Conservation (phyloP, 2,797 vertebrate species). For the Mareca penelope region DNA sequence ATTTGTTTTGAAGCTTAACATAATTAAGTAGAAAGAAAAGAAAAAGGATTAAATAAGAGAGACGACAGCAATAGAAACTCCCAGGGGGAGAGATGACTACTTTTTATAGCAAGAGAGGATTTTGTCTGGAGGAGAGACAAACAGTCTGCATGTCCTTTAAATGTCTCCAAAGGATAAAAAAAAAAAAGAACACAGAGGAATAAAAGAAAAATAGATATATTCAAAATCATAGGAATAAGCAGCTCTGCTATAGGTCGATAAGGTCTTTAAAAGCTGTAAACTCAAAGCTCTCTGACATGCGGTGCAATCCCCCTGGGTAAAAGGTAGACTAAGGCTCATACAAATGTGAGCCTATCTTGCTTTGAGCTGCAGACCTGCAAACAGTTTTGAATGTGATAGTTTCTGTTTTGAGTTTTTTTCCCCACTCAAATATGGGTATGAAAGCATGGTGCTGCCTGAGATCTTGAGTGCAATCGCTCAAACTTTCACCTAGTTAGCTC, state of each 20-base stretch:
- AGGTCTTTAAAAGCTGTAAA: neutral
- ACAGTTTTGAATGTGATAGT: neutral
- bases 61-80: constrained; percentile 10
- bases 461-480: neutral
- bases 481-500: neutral
- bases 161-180: neutral
- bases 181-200: neutral
- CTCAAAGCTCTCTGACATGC: neutral
- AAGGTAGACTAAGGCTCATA: neutral
- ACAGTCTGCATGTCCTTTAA: neutral
- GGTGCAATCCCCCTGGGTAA: neutral
- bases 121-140: constrained; percentile 3
- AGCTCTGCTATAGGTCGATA: rapidly evolving
- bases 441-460: neutral
- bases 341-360: neutral
- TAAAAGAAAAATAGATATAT: neutral
- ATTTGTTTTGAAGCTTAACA: constrained; percentile 54
- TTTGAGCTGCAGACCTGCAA: neutral
- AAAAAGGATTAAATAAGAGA: constrained; percentile 18
- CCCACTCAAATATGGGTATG: neutral
- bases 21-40: constrained; percentile 47
- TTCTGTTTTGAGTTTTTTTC: neutral
- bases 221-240: neutral
- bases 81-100: neutral
- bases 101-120: neutral